These are phyloP conservation scores for Pentamera pediparva DNA, from an alignment of 53 echinoderm and acorn worm genomes.

Conservation along the genomic window DNA sequence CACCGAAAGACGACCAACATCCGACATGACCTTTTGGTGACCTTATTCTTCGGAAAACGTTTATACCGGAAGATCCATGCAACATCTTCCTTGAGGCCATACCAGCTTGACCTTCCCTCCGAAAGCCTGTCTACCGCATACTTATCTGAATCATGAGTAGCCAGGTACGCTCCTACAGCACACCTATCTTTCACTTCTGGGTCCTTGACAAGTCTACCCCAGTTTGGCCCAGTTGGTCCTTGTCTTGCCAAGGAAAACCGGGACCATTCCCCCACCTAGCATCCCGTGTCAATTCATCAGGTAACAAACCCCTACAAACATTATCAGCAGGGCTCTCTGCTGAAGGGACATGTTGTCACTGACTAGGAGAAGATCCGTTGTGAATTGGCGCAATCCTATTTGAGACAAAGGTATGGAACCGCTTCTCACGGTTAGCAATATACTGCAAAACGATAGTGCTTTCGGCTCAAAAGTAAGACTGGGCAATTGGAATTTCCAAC, in stretches of 20 bases:
- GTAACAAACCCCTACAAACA: slow-evolving; percentile 40
- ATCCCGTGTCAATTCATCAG: slow-evolving; percentile 20
- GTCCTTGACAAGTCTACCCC: background rate
- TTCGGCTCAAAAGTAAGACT: slow-evolving; percentile 51
- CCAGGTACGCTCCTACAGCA: too few species aligned
- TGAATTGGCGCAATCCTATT: slow-evolving; percentile 32
- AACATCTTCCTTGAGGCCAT: background rate
- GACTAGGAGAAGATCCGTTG: slow-evolving; percentile 23
- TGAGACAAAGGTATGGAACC: slow-evolving; percentile 49
- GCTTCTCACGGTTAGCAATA: slow-evolving; percentile 19
- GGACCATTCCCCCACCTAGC: slow-evolving; percentile 29
- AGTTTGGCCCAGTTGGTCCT: slow-evolving; percentile 28
- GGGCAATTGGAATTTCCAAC: slow-evolving; percentile 36
- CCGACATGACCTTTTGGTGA: too few species aligned
- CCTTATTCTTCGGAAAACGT: too few species aligned
- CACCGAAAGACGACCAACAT: too few species aligned
- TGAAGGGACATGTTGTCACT: slow-evolving; percentile 46
- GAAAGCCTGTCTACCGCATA: background rate
- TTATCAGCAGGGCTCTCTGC: slow-evolving; percentile 49
- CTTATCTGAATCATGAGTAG: too few species aligned
- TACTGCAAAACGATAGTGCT: slow-evolving; percentile 45
- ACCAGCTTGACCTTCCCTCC: background rate
- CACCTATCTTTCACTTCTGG: too few species aligned
- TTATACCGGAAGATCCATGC: background rate
- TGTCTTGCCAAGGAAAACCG: slow-evolving; percentile 9